Evolutionary conservation across 2,113 vertebrate species (phyloP), one percentile per base, ranked within the genome.

Genomic region (Miniopterus natalensis): DNA sequence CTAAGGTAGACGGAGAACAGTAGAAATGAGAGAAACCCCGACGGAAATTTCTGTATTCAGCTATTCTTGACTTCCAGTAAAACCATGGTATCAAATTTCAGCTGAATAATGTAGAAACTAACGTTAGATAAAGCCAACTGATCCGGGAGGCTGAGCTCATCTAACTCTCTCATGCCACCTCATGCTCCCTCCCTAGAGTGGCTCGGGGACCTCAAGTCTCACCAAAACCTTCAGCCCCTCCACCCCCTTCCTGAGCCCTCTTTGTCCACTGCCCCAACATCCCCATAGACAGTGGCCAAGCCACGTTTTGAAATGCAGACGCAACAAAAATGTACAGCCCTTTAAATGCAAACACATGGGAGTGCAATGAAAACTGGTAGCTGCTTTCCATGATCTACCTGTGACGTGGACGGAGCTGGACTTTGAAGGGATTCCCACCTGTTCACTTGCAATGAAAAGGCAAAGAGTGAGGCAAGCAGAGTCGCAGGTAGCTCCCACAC

Each of bases 131-230:
- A 1, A 20, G n/a, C 15, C n/a, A 85, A 77, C 31, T 36, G 14
- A 11, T 25, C 31, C 94, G 63, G n/a, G 31, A 71, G 21, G 31
- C 36, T 65, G 83, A 92, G 45, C 27, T 47, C 21, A 20, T 40
- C 73, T 47, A 42, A 21, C 10, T 8, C 20, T 36, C 21, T 59
- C 59, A 45, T 0, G 8, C 27, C 27, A 15, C 23, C 20, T 61
- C 49, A 47, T 2, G 13, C 1, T 42, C 17, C 29, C 12, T 92
- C 36, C 57, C 57, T 31, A 42, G 25, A 55, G 68, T 18, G 25
- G 1, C 23, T 53, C 15, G 3, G 42, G 10, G 0, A 18, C 55
- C 36, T 61, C n/a, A 14, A 1, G 0, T 36, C 14, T 18, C 59
- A 65, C 27, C 40, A 31, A 47, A 49, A 40, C 1, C 21, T 40